These are phyloP conservation scores for Geococcyx californianus DNA, from an alignment of 2,113 vertebrate genomes.

Conservation along the genomic window DNA sequence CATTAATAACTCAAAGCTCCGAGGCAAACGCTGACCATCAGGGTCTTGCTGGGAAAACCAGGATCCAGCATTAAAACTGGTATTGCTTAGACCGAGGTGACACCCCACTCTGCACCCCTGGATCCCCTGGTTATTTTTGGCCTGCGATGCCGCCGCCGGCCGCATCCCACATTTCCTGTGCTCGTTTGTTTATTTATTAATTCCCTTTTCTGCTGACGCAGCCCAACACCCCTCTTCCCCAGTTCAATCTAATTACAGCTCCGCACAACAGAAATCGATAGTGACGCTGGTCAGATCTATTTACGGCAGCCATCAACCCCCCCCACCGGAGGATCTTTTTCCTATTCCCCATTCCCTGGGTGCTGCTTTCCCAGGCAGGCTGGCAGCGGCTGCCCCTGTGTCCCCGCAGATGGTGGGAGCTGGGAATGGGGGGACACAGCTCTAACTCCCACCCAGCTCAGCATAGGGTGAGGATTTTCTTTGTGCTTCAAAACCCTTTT, in stretches of 20 bases:
- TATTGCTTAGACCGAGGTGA: not conserved
- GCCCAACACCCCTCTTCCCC: slow-evolving; percentile 73
- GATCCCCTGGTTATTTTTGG: not conserved
- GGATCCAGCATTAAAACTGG: not conserved
- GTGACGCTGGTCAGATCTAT: slow-evolving; percentile 82
- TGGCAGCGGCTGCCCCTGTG: not conserved
- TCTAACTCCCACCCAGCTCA: not conserved
- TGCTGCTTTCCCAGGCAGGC: not conserved
- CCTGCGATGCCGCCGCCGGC: rapidly evolving
- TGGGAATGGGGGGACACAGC: rapidly evolving
- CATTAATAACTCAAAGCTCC: not conserved
- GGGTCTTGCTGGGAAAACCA: not conserved
- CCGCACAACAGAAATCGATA: slow-evolving; percentile 83
- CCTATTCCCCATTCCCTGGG: slow-evolving; percentile 69
- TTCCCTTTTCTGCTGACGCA: slow-evolving; percentile 80
- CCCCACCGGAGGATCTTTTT: slow-evolving; percentile 77
- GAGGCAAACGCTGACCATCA: not conserved
- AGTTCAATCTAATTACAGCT: slow-evolving; percentile 91
- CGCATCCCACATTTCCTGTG: not conserved
- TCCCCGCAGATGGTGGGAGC: not conserved
- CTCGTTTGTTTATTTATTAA: slow-evolving; percentile 56
- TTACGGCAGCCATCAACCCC: slow-evolving; percentile 81
- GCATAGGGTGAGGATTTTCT: rapidly evolving
- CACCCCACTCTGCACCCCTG: not conserved
- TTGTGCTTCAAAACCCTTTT: not conserved